phyloP scores from a whole-genome alignment of 2,113 vertebrate genomes.

The Oncorhynchus tshawytscha region DNA sequence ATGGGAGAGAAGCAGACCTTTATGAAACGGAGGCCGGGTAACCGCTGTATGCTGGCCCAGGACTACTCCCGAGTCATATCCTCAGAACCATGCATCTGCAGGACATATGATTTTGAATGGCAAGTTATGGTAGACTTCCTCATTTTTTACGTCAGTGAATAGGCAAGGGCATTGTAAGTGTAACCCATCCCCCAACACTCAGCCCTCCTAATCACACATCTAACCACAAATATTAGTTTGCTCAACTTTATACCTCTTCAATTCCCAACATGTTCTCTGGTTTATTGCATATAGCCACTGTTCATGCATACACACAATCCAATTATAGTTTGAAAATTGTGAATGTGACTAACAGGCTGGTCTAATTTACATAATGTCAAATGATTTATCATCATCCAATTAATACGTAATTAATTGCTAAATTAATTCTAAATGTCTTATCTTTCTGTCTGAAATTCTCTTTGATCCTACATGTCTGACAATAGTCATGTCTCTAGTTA shows the following conservation, averaged over 20 bases:
- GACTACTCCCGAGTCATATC: conserved; percentile 85
- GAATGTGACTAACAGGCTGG: conserved; percentile 32
- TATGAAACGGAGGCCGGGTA: conserved; percentile 87
- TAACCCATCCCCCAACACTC: conserved; percentile 7
- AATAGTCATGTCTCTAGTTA: conserved; percentile 60
- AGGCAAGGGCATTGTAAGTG: conserved; percentile 6
- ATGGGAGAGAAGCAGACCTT: conserved; percentile 96
- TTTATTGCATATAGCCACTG: conserved; percentile 33
- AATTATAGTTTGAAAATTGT: conserved; percentile 58
- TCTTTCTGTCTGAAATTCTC: conserved; percentile 57
- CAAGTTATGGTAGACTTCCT: conserved; percentile 57
- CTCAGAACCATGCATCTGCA: conserved; percentile 87
- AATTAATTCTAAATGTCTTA: conserved; percentile 54
- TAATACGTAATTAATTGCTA: conserved; percentile 65
- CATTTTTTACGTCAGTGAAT: not conserved
- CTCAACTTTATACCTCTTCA: conserved; percentile 35
- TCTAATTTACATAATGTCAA: conserved; percentile 66
- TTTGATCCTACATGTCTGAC: conserved; percentile 40
- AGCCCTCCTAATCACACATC: not conserved
- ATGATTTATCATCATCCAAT: conserved; percentile 70
- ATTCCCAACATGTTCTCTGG: conserved; percentile 19
- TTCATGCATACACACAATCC: conserved; percentile 28
- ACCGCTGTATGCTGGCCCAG: conserved; percentile 81
- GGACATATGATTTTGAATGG: conserved; percentile 93
- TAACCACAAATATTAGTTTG: conserved; percentile 24